Base-by-base conservation (phyloP, 2,797 vertebrate genomes). In the Garrulus glandarius region DNA sequence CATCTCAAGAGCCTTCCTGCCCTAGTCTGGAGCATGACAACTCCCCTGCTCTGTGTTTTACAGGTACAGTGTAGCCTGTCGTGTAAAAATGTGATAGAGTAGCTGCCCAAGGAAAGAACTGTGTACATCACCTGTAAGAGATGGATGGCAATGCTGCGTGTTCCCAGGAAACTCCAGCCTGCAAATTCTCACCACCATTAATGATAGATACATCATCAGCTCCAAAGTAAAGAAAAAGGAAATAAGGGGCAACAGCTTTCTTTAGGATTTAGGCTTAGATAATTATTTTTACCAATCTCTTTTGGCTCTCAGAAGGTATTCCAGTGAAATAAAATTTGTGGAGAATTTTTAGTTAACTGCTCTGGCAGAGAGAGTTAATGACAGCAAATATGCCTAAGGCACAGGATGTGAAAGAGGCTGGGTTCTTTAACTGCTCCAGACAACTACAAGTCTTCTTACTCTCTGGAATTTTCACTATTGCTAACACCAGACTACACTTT, bases 51-150 rank as follows among this genome's bases (percentile, higher is more conserved):
- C 10, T 88, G 18, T 21, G 20, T 64, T 80, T 60, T 50, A 50
- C 15, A 46, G 27, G 6, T 53, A 50, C 32, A 34, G 20, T 0
- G 1, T 21, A 46, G 13, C 1, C 5, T 0, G 0, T 50, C 26
- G 23, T 12, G 17, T 80, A 37, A 41, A 56, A 50, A 52, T 27
- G 10, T 16, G 20, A 19, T 46, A 16, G 46, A 67, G 36, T 36
- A 52, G 21, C 32, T 4, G 1, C 4, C 1, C 1, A 64, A 63
- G 68, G 60, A 53, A 75, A 32, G 16, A 53, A 27, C 8, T 30
- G 36, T 1, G 7, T 41, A 12, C 49, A 5, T 27, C 56, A 32
- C 19, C 32, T 34, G 44, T 9, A 56, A 36, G 64, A 71, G 60
- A 52, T 8, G 10, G 64, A 68, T 1, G 50, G 8, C 11, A 52